phyloP scores from a whole-genome alignment of 1,140 invertebrate species.

The Leptinotarsa defecta region DNA sequence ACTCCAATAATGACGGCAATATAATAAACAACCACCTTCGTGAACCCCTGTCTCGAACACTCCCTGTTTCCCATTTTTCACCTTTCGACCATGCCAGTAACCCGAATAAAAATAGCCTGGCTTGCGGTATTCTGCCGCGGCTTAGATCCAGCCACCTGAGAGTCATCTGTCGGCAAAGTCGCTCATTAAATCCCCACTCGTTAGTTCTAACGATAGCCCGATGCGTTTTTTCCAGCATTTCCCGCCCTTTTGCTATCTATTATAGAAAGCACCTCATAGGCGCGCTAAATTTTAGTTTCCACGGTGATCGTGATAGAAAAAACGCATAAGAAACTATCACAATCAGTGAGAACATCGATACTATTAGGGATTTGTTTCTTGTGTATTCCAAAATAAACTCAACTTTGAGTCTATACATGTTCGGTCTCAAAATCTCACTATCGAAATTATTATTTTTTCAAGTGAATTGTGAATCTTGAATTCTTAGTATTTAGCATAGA shows the following conservation, averaged over 20 bases:
- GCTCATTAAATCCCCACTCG: constrained; percentile 36
- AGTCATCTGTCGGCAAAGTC: constrained; percentile 33
- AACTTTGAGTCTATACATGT: too few species aligned
- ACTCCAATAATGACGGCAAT: constrained; percentile 16
- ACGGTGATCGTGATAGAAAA: too few species aligned
- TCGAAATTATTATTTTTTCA: too few species aligned
- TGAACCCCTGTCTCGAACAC: neutral
- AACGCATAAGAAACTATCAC: too few species aligned
- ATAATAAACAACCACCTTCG: constrained; percentile 12
- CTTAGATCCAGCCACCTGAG: constrained; percentile 31
- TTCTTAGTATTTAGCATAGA: too few species aligned
- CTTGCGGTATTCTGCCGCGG: constrained; percentile 18
- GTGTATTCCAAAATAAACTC: too few species aligned
- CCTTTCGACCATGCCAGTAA: neutral
- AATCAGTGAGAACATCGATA: too few species aligned
- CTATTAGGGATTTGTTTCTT: too few species aligned
- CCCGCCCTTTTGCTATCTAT: constrained; percentile 29
- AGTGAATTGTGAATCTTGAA: too few species aligned
- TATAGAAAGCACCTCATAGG: constrained; percentile 18
- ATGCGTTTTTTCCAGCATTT: constrained; percentile 16
- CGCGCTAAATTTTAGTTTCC: neutral
- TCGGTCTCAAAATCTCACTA: too few species aligned
- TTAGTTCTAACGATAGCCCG: constrained; percentile 32
- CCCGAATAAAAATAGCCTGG: constrained; percentile 25
- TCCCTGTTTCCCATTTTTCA: constrained; percentile 11